Base-by-base conservation (phyloP, 2,888 invertebrate species). In the Mylabris sibirica region DNA sequence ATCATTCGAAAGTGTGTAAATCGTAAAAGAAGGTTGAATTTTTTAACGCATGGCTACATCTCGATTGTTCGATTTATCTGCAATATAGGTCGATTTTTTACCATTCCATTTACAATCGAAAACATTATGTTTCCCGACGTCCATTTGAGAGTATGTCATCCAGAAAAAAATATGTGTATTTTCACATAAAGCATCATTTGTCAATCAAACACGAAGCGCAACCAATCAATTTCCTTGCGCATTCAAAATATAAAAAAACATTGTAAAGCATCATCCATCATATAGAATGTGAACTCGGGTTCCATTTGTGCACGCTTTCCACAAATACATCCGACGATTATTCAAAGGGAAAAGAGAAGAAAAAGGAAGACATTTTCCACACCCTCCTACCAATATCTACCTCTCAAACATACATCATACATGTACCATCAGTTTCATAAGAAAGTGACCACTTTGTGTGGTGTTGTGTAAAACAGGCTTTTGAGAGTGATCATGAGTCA, bases 231-330 rank as follows among this genome's bases (percentile, higher is more conserved):
- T 71, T 71, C 66, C 69, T 73, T 67, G 63, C 69, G 62, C 63
- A 72, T 66, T 70, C 63, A 70, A 64, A n/a, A n/a, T n/a, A n/a
- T n/a, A n/a, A 71, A 70, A 66, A 30, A 71, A 70, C 64, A 69
- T 67, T 69, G 68, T 67, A 69, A 69, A 69, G 65, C 70, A 73
- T 69, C 73, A 73, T 73, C 69, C 68, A 73, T 73, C 73, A 73
- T 71, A 49, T 65, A 64, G 59, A 49, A 49, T 9, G 11, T 49
- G 49, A 49, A 49, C 49, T 20, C 20, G 20, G 60, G 60, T 59
- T 69, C 69, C 69, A 69, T 69, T 69, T 69, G 69, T 66, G 62
- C 69, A 64, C 69, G 64, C 69, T 69, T 66, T 66, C 66, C 57
- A 64, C 49, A 49, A 44, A 44, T 64, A 66, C 64, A 64, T 64